phyloP scores from a whole-genome alignment of 2,888 invertebrate species.

The Netelia inedita region DNA sequence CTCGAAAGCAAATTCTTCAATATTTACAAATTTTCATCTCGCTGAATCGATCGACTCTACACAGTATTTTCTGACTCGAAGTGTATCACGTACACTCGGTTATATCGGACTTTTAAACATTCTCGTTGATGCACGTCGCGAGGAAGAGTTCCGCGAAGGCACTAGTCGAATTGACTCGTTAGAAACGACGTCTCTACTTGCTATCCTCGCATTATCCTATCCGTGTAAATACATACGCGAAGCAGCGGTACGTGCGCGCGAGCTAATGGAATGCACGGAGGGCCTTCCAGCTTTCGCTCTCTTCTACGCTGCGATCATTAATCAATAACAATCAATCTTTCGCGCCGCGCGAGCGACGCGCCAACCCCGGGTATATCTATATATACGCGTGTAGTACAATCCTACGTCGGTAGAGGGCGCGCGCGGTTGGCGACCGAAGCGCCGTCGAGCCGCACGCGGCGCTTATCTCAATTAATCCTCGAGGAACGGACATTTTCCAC shows the following conservation, averaged over 20 bases:
- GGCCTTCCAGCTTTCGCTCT: constrained; percentile 61
- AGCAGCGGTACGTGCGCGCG: constrained; percentile 33
- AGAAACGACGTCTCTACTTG: constrained; percentile 63
- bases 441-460: constrained; percentile 68
- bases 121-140: constrained; percentile 41
- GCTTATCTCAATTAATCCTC: constrained; percentile 72
- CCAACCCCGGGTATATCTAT: background rate
- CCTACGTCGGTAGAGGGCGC: constrained; percentile 29
- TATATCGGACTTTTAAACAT: constrained; percentile 1
- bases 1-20: background rate
- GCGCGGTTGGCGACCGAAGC: constrained; percentile 29
- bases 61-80: constrained; percentile 66
- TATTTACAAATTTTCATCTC: background rate
- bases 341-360: constrained; percentile 21
- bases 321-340: constrained; percentile 74
- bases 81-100: constrained; percentile 18
- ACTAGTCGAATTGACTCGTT: constrained; percentile 66
- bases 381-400: background rate
- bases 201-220: constrained; percentile 47
- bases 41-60: background rate
- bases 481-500: constrained; percentile 64
- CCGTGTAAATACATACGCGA: constrained; percentile 50
- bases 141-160: constrained; percentile 43
- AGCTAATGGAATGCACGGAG: constrained; percentile 58
- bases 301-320: constrained; percentile 69